Evolutionary conservation across 2,797 vertebrate genomes (phyloP).

Genomic region (Acanthurus tractus): DNA sequence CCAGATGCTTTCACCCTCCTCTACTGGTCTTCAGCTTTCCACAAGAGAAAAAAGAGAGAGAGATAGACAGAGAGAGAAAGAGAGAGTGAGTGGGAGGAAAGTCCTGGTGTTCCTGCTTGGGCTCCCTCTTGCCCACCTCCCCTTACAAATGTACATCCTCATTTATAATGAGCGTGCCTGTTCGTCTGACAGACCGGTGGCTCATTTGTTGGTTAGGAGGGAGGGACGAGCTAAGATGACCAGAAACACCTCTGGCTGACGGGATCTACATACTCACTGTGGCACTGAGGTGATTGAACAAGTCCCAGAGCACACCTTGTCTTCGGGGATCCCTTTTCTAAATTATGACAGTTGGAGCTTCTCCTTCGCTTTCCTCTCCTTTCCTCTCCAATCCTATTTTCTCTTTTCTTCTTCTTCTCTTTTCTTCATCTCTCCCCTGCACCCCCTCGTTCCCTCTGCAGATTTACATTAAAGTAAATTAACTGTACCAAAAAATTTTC

Average conservation of each 20-base stretch:
- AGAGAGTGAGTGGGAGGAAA: slow-evolving; percentile 56
- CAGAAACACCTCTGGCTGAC: slow-evolving; percentile 74
- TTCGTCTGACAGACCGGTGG: slow-evolving; percentile 61
- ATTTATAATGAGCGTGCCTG: slow-evolving; percentile 80
- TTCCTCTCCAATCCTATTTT: slow-evolving; percentile 18
- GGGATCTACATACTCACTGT: slow-evolving; percentile 72
- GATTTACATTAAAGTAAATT: neutral
- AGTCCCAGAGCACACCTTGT: slow-evolving; percentile 78
- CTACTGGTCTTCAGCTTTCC: slow-evolving; percentile 72
- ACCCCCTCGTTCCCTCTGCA: neutral
- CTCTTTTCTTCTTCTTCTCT: neutral
- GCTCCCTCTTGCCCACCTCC: slow-evolving; percentile 40
- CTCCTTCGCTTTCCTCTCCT: slow-evolving; percentile 14
- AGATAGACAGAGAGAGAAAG: slow-evolving; percentile 19
- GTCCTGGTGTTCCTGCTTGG: slow-evolving; percentile 55
- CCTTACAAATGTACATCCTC: slow-evolving; percentile 62
- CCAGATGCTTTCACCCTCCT: slow-evolving; percentile 79
- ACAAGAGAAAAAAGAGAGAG: slow-evolving; percentile 42
- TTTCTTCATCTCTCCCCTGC: no score
- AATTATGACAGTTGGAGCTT: slow-evolving; percentile 72
- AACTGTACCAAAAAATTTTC: slow-evolving; percentile 31
- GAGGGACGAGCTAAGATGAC: slow-evolving; percentile 54
- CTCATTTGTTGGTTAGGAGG: slow-evolving; percentile 80
- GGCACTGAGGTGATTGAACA: slow-evolving; percentile 70
- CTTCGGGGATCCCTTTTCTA: slow-evolving; percentile 68